Evolutionary conservation across 2,797 vertebrate genomes (phyloP).

Genomic region (Semotilus atromaculatus): DNA sequence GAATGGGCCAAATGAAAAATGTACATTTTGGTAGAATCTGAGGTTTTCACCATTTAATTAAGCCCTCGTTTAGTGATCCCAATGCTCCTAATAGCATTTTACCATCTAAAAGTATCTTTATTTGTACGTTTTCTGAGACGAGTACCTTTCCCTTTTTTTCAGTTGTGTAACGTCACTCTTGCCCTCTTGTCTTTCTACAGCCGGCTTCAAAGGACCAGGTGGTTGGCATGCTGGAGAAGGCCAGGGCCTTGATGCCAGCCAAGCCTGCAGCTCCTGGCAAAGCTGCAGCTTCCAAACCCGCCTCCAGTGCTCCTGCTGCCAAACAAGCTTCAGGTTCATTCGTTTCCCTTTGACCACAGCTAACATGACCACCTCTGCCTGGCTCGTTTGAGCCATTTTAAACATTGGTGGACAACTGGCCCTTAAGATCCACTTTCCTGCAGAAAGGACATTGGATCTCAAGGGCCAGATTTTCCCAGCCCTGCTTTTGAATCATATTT

Average conservation of each 20-base stretch:
- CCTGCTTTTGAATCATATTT: not conserved
- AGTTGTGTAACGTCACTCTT: slow-evolving; percentile 38
- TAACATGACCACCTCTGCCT: not conserved
- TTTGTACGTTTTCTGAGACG: no score
- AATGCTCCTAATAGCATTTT: no score
- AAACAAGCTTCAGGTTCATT: slow-evolving; percentile 78
- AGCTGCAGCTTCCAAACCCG: slow-evolving; percentile 76
- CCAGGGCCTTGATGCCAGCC: slow-evolving; percentile 90
- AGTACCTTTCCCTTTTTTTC: not conserved
- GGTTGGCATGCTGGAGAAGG: slow-evolving; percentile 92
- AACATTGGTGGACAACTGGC: not conserved
- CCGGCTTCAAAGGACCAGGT: slow-evolving; percentile 95
- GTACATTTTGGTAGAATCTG: no score
- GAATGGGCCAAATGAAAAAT: no score
- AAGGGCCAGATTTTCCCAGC: not conserved
- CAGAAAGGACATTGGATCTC: not conserved
- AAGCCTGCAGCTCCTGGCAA: slow-evolving; percentile 85
- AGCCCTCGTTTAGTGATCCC: no score
- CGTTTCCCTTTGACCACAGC: not conserved
- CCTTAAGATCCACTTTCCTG: not conserved
- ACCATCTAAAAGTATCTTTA: no score
- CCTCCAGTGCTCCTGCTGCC: slow-evolving; percentile 63
- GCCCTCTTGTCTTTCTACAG: slow-evolving; percentile 70
- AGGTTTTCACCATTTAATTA: no score
- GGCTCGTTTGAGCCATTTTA: not conserved